Conservation (phyloP, 2,113 vertebrate genomes). For the Zingel zingel region DNA sequence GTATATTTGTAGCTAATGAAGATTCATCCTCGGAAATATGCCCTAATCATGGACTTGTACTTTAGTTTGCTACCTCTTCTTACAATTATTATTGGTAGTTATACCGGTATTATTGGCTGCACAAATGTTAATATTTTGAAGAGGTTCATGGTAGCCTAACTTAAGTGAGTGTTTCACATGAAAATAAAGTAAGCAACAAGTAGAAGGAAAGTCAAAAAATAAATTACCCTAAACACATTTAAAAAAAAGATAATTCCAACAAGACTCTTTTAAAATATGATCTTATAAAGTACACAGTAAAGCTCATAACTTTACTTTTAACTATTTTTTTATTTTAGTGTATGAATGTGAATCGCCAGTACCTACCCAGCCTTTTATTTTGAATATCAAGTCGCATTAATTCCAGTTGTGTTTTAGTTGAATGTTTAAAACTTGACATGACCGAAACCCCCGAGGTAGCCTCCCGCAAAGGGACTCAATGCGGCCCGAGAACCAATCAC, state of each 20-base stretch:
- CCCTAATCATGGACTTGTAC: not conserved
- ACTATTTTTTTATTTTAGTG: not conserved
- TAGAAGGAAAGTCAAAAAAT: no score
- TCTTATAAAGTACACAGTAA: not conserved
- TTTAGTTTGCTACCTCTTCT: not conserved
- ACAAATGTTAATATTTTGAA: not conserved
- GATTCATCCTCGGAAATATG: not conserved
- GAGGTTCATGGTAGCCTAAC: not conserved
- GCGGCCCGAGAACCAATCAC: slow-evolving; percentile 51
- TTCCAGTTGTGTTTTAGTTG: slow-evolving; percentile 17
- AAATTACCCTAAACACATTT: not conserved
- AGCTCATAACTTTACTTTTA: not conserved
- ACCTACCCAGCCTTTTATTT: not conserved
- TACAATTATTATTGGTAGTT: not conserved
- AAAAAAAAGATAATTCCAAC: not conserved
- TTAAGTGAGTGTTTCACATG: not conserved
- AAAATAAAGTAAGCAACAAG: not conserved
- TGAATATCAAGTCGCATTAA: not conserved
- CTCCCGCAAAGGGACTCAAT: slow-evolving; percentile 67
- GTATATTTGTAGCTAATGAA: not conserved
- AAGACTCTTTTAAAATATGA: not conserved
- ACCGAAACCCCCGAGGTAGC: slow-evolving; percentile 38
- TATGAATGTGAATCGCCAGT: not conserved
- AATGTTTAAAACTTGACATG: not conserved
- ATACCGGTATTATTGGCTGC: no score